A percentile compares a stretch with the other conserved stretches of the same genome.
These are phyloP conservation scores for Peromyscus leucopus DNA, from an alignment of 2,113 vertebrate genomes.

Conservation along the genomic window DNA sequence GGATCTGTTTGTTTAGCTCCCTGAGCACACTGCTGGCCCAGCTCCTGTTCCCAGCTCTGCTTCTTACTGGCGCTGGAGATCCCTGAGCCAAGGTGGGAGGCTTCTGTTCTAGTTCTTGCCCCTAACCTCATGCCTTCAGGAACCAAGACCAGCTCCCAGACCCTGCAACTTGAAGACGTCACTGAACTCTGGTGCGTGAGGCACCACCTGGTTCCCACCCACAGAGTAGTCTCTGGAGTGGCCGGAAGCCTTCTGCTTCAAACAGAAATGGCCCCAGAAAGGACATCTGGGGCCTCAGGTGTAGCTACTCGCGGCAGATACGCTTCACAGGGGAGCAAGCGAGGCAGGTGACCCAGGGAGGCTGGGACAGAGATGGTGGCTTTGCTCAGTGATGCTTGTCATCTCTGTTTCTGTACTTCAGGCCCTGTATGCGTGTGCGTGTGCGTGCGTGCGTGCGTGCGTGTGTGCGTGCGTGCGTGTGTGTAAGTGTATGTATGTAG, in stretches of 20 bases:
- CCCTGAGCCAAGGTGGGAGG: too few species aligned
- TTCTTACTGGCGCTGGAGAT: neutral
- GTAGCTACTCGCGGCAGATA: constrained; percentile 92
- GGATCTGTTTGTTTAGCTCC: neutral
- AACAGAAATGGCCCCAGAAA: constrained; percentile 85
- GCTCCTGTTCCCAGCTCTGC: neutral
- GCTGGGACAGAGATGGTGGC: too few species aligned
- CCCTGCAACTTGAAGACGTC: neutral
- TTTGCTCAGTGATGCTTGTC: neutral
- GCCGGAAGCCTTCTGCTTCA: constrained; percentile 85
- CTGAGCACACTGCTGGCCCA: neutral
- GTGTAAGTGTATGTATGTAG: rapidly evolving
- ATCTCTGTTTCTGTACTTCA: neutral
- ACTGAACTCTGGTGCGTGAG: constrained; percentile 28
- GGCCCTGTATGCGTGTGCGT: neutral
- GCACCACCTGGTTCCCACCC: constrained; percentile 89
- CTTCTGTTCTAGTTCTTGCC: neutral
- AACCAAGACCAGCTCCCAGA: neutral
- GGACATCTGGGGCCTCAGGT: constrained; percentile 93
- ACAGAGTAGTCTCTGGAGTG: constrained; percentile 57
- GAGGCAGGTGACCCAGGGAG: constrained; percentile 86
- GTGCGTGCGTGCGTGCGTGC: neutral
- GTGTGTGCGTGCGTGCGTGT: neutral
- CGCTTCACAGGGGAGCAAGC: constrained; percentile 90
- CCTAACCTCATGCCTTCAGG: neutral